Evolutionary conservation across 2,797 vertebrate genomes (phyloP).

Genomic region (Pelochelys cantorii): DNA sequence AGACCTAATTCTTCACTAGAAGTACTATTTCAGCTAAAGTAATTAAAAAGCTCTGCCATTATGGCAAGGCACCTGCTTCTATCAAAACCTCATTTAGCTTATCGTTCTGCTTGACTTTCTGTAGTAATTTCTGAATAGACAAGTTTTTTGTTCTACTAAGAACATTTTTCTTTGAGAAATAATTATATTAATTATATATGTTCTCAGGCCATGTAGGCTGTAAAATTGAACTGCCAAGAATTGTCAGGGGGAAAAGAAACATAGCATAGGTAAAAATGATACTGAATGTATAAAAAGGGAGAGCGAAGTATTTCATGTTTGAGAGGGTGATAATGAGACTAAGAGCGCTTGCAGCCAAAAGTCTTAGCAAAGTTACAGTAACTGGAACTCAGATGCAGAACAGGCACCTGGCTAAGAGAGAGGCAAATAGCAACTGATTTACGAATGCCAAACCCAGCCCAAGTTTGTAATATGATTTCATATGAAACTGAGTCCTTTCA

Average conservation of each 20-base stretch:
- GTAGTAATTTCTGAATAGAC: neutral
- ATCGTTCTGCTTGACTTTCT: neutral
- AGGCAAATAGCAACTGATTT: slow-evolving; percentile 40
- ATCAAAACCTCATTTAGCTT: slow-evolving; percentile 24
- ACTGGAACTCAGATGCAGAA: neutral
- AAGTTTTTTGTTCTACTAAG: neutral
- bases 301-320: neutral
- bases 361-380: slow-evolving; percentile 21
- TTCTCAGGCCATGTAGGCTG: neutral
- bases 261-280: neutral
- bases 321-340: neutral
- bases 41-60: slow-evolving; percentile 18
- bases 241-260: slow-evolving; percentile 8
- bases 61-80: slow-evolving; percentile 23
- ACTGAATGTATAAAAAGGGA: neutral
- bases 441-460: slow-evolving; percentile 30
- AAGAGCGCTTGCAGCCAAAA: neutral
- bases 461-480: slow-evolving; percentile 49
- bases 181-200: slow-evolving; percentile 30
- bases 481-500: slow-evolving; percentile 55
- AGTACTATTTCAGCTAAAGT: slow-evolving; percentile 14
- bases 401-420: slow-evolving; percentile 2
- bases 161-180: slow-evolving; percentile 24
- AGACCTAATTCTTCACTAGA: slow-evolving; percentile 16
- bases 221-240: slow-evolving; percentile 17